phyloP scores from a whole-genome alignment of 2,113 vertebrate genomes.

The Antechinus flavipes region DNA sequence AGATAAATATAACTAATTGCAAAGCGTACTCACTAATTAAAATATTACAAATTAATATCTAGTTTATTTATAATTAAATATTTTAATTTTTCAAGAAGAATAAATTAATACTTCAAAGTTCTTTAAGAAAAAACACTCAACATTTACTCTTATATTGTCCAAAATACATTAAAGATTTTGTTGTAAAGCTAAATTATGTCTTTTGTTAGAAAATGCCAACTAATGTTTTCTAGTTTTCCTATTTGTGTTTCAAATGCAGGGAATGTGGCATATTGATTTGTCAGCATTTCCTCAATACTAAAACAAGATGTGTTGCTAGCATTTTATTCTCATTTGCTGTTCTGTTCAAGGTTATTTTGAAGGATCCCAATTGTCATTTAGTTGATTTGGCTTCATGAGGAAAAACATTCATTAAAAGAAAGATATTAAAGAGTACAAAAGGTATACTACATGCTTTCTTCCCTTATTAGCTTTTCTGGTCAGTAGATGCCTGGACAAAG shows the following conservation, averaged over 20 bases:
- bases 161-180: neutral
- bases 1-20: neutral
- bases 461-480: neutral
- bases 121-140: neutral
- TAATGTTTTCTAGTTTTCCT: slow-evolving; percentile 13
- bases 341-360: slow-evolving; percentile 7
- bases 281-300: neutral
- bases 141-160: neutral
- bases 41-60: neutral
- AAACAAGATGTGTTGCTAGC: neutral
- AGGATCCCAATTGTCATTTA: slow-evolving; percentile 18
- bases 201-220: slow-evolving; percentile 16
- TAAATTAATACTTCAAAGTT: neutral
- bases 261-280: slow-evolving; percentile 15
- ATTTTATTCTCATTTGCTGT: slow-evolving; percentile 33
- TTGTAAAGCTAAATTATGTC: neutral
- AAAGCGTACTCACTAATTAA: neutral
- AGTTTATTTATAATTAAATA: neutral
- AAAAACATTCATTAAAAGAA: neutral
- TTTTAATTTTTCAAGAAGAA: neutral
- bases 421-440: slow-evolving; percentile 7
- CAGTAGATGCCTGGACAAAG: neutral
- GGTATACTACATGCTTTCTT: neutral
- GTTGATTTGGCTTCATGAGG: slow-evolving; percentile 6
- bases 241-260: neutral